Conservation (phyloP, 2,888 invertebrate species). For the Crocallis elinguaria region DNA sequence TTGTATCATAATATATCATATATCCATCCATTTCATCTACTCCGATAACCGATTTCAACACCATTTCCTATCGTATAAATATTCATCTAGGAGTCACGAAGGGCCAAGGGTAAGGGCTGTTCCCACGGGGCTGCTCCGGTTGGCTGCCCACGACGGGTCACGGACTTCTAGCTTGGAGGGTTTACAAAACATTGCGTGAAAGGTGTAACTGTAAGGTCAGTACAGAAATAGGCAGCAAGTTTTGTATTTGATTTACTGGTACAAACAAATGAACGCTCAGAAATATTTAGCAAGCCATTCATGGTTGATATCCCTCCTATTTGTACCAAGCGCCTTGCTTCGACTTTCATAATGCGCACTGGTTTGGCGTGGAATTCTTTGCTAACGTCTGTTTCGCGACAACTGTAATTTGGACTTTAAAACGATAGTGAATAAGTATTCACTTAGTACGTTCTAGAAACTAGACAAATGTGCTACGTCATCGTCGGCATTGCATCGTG, state of each 20-base stretch:
- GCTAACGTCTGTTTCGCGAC: no score
- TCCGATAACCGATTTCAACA: conserved; percentile 21
- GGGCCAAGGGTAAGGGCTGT: conserved; percentile 36
- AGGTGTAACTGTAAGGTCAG: conserved; percentile 17
- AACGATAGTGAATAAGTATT: no score
- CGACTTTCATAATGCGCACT: no score
- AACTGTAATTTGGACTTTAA: no score
- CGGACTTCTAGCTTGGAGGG: conserved; percentile 30
- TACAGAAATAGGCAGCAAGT: neutral
- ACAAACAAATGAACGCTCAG: no score
- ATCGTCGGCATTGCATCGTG: no score
- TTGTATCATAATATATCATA: conserved; percentile 3
- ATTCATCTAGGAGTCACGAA: conserved; percentile 22
- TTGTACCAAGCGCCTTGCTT: no score
- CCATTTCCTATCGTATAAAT: conserved; percentile 25
- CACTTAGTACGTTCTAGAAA: no score
- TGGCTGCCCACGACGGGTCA: conserved; percentile 51
- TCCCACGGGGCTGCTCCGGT: conserved; percentile 52
- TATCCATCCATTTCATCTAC: conserved; percentile 10
- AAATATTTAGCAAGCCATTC: no score
- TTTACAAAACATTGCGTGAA: conserved; percentile 19
- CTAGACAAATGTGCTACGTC: no score
- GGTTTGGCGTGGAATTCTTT: no score
- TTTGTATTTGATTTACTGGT: neutral
- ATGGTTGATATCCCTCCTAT: no score